Base-by-base conservation (phyloP, 1,140 invertebrate genomes). In the Camponotus pennsylvanicus region DNA sequence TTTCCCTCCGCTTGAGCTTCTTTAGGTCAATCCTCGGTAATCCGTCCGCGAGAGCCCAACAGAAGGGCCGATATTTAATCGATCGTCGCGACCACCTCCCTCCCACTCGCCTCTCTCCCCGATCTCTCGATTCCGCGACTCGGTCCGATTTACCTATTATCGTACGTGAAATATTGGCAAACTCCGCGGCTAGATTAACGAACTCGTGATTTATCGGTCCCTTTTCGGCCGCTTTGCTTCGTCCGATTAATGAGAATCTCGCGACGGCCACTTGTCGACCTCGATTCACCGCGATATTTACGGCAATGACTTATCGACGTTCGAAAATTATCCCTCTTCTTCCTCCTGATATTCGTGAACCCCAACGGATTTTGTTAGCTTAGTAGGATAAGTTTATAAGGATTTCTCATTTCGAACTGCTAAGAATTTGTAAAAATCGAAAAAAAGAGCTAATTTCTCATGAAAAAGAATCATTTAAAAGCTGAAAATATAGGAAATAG, bases 111-210 rank as follows among this genome's bases (percentile, higher is more conserved):
- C 55, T 66, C 52, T 27, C 45, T 49, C 27, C 57, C 64, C 76
- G 85, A 89, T 87, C 79, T 80, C 75, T 64, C 88, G 76, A 89
- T 90, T 87, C 69, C 69, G 78, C 73, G 78, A 83, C 64, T 49
- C 32, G 37, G 27, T 57, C 69, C 85, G 85, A 89, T 90, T 89
- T 87, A 85, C 88, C 86, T 87, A 77, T 89, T 89, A 89, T 80
- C 63, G 63, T 40, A 45, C 57, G 73, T 87, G 88, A 90, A 90
- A 90, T 90, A 90, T 90, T 83, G 89, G 77, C 70, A 90, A 90
- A 89, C 89, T 87, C 78, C 80, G 88, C 11, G 55, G 49, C 52
- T 70, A 89, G 89, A 90, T 90, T 90, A 89, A 80, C 61, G 52
- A 86, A 75, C 76, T 87, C 73, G 73, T 76, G 80, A 90, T 90